Conservation (phyloP, 2,113 vertebrate species). For the Cyanoliseus patagonus region DNA sequence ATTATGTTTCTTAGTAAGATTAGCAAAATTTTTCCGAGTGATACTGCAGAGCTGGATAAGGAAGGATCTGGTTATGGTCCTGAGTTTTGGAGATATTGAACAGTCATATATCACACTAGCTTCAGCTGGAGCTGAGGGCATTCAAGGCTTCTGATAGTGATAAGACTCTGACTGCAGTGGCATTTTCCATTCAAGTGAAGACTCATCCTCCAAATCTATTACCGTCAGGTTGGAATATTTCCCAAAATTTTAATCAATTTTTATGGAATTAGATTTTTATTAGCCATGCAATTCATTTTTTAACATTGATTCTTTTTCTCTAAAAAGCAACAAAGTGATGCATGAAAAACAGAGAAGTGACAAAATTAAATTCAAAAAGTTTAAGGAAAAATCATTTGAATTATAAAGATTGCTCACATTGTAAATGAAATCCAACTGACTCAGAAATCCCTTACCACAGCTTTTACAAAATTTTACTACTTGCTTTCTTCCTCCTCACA, state of each 20-base stretch:
- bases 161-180: not conserved
- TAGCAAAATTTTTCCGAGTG: not conserved
- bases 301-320: conserved; percentile 35
- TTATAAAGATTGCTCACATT: conserved; percentile 11
- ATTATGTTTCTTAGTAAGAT: not conserved
- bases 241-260: not conserved
- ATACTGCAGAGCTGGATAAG: not conserved
- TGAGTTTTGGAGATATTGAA: not conserved
- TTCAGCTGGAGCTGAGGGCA: not conserved
- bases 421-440: conserved; percentile 31
- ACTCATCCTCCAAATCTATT: not conserved
- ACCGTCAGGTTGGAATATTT: not conserved
- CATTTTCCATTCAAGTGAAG: not conserved
- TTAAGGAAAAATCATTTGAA: conserved; percentile 24
- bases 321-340: conserved; percentile 17
- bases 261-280: conserved; percentile 8
- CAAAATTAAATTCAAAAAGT: conserved; percentile 34
- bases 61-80: not conserved
- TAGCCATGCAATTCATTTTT: not conserved
- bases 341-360: conserved; percentile 41
- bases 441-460: not conserved
- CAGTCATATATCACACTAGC: not conserved
- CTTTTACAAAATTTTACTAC: not conserved
- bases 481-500: not conserved
- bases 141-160: not conserved